Conservation (phyloP, 1,140 invertebrate genomes). For the Hesperophylax magnus region DNA sequence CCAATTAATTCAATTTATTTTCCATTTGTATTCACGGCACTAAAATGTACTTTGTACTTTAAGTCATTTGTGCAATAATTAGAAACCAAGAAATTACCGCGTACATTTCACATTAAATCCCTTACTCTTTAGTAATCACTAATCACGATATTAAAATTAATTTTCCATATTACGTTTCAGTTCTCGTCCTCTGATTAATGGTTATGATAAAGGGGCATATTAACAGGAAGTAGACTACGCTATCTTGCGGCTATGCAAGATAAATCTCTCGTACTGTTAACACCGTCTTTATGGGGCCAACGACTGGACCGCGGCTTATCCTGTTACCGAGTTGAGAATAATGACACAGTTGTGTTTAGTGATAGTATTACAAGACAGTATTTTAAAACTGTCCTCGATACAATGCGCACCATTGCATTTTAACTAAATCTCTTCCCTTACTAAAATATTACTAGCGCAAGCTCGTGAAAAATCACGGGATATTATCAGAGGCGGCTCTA, state of each 20-base stretch:
- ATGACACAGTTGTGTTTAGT: conserved; percentile 1
- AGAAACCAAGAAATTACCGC: too few species aligned
- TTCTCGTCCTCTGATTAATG: neutral
- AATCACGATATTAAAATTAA: neutral
- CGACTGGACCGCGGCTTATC: neutral
- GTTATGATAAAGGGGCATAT: conserved; percentile 14
- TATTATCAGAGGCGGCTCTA: too few species aligned
- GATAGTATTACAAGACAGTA: neutral
- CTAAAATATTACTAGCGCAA: too few species aligned
- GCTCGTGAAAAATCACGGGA: too few species aligned
- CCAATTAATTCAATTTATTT: too few species aligned
- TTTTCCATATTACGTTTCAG: neutral
- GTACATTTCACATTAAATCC: too few species aligned
- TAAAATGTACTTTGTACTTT: too few species aligned
- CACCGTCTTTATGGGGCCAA: conserved; percentile 5
- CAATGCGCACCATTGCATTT: too few species aligned
- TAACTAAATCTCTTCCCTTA: too few species aligned
- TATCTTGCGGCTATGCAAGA: neutral
- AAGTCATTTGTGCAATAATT: too few species aligned
- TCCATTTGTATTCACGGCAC: too few species aligned
- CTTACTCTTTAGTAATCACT: neutral
- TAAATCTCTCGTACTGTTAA: conserved; percentile 23
- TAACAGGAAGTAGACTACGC: neutral
- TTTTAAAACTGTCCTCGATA: too few species aligned
- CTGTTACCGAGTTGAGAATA: neutral